phyloP scores from a whole-genome alignment of 2,888 invertebrate species.

The Nysson spinosus region DNA sequence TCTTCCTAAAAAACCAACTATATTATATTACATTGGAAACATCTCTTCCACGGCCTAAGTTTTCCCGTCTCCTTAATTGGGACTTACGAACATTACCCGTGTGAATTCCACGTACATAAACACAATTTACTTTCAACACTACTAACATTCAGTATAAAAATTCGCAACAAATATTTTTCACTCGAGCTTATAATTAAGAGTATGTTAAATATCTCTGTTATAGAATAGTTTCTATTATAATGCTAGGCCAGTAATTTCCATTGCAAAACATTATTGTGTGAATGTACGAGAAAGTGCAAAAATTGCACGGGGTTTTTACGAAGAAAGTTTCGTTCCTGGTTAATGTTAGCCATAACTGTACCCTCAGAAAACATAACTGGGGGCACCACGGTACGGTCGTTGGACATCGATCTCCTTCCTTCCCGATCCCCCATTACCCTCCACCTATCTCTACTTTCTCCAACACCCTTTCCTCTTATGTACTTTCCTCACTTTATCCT shows the following conservation, averaged over 20 bases:
- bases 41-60: slow-evolving; percentile 29
- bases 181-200: too few relatives aligned
- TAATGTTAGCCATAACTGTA: slow-evolving; percentile 45
- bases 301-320: background rate
- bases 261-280: too few relatives aligned
- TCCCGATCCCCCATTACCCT: slow-evolving; percentile 21
- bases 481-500: slow-evolving; percentile 12
- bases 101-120: slow-evolving; percentile 10
- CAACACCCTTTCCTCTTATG: background rate
- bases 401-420: slow-evolving; percentile 64
- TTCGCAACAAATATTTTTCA: background rate
- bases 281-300: too few relatives aligned
- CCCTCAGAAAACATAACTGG: slow-evolving; percentile 52
- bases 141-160: too few relatives aligned
- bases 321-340: slow-evolving; percentile 31
- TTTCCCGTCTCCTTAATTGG: slow-evolving; percentile 39
- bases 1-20: background rate
- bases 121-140: slow-evolving; percentile 2
- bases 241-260: too few relatives aligned
- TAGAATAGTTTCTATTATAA: too few relatives aligned
- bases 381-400: slow-evolving; percentile 68
- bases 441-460: slow-evolving; percentile 11
- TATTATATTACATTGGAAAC: slow-evolving; percentile 25
- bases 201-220: too few relatives aligned
- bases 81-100: slow-evolving; percentile 20